Percentiles rank a stretch among this genome's conserved stretches.
Conservation (phyloP, 2,888 invertebrate species). For the Chymomyza caudatula region DNA sequence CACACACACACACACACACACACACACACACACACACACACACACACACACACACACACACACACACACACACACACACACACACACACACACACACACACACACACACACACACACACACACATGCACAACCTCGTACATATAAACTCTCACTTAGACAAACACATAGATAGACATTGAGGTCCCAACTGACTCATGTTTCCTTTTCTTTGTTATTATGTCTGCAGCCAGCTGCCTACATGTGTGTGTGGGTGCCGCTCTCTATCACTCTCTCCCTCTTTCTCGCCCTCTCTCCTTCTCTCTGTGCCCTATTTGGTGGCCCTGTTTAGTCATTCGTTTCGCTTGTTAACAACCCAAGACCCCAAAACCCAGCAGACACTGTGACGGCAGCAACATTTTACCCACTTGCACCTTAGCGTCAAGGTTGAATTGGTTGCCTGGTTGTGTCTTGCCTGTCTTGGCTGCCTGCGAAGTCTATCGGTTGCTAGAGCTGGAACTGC, state of each 20-base stretch:
- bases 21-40: background rate
- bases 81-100: background rate
- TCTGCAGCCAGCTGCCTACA: constrained; percentile 3
- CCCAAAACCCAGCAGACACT: constrained; percentile 29
- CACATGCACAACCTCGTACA: background rate
- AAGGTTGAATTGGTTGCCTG: constrained; percentile 37
- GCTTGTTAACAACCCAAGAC: constrained; percentile 60
- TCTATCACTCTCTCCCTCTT: background rate
- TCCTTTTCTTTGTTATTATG: constrained; percentile 21
- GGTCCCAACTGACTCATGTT: constrained; percentile 44
- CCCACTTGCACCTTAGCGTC: constrained; percentile 30
- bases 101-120: constrained; percentile 2
- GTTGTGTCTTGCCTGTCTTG: constrained; percentile 4
- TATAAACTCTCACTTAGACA: background rate
- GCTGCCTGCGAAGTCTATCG: constrained; percentile 26
- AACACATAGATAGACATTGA: background rate
- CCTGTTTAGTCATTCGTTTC: constrained; percentile 62
- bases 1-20: constrained; percentile 1
- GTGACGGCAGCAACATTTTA: constrained; percentile 38
- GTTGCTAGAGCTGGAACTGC: constrained; percentile 37
- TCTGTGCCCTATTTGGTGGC: constrained; percentile 7
- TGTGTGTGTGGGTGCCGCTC: background rate
- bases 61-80: background rate
- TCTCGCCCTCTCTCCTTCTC: background rate
- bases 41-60: background rate